Conservation (phyloP, 2,888 invertebrate species). For the Pimpla rufipes region DNA sequence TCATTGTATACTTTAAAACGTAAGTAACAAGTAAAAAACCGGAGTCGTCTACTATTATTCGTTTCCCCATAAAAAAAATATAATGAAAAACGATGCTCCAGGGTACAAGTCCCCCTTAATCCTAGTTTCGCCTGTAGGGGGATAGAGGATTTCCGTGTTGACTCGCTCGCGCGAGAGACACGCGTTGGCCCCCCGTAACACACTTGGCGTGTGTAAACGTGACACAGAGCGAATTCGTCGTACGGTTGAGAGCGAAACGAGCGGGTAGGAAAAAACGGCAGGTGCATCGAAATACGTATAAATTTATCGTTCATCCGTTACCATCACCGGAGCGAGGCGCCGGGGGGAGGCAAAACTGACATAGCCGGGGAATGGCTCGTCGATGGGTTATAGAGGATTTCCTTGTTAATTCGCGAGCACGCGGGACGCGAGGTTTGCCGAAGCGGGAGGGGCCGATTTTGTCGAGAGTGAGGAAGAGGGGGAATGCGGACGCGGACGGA, state of each 20-base stretch:
- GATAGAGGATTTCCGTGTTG: conserved; percentile 68
- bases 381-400: conserved; percentile 52
- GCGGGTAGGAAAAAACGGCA: conserved; percentile 12
- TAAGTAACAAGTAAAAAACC: too few relatives aligned
- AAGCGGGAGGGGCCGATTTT: conserved; percentile 26
- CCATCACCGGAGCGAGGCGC: conserved; percentile 3
- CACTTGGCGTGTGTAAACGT: conserved; percentile 26
- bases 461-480: not conserved
- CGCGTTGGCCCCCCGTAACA: conserved; percentile 46
- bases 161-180: conserved; percentile 55
- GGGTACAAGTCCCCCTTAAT: too few relatives aligned
- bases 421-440: not conserved
- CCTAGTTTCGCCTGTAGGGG: conserved; percentile 60
- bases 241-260: conserved; percentile 40
- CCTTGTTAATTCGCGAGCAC: conserved; percentile 47
- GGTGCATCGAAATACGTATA: conserved; percentile 61
- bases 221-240: conserved; percentile 32
- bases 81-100: too few relatives aligned
- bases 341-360: conserved; percentile 38
- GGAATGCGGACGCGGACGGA: conserved; percentile 32
- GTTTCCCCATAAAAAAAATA: too few relatives aligned
- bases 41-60: too few relatives aligned
- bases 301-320: conserved; percentile 63
- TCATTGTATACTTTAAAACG: too few relatives aligned
- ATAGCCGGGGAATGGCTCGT: conserved; percentile 26